Evolutionary conservation across 2,797 vertebrate species (phyloP), one percentile per base, ranked within the genome.

Genomic region (Myotis daubentonii): DNA sequence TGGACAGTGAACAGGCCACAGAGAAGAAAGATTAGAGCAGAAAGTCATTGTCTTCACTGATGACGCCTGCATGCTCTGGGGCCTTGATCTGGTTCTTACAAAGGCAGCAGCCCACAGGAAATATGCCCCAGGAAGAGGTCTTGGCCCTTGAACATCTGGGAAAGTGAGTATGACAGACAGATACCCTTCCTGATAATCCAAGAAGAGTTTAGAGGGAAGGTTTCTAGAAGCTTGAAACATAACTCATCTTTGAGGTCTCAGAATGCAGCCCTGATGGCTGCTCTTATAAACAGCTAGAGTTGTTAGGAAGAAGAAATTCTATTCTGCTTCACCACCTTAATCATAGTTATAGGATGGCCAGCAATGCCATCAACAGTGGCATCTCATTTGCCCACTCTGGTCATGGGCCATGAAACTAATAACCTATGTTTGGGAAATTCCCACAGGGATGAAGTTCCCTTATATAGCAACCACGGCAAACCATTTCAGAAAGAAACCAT

Each of bases 401-500:
- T 95, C 80, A 91, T 12, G 23, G 79, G 57, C 70, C 41, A 13
- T 70, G 49, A 88, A 81, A 51, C 49, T 57, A 85, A 20, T 81
- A 74, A 71, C 62, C 66, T 92, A 8, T 65, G 47, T 38, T 62
- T 74, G 16, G 38, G 66, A 95, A 72, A 8, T 49, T 16, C 44
- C 33, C 41, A 47, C 51, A 86, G 80, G 51, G 36, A 92, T 33
- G 60, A 78, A 79, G 23, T 92, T 68, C 41, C 49, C 25, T 90
- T 65, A 17, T 78, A 30, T 53, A 49, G 53, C 22, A 74, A 55
- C 49, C 55, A 65, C 13, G 83, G 23, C 7, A 88, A 95, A 65
- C 20, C 51, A 49, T 75, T 95, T 94, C 5, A 36, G 65, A 16
- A 70, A 89, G 75, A 91, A 88, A 72, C 20, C 55, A 71, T 89